A percentile compares a stretch with the other conserved stretches of the same genome.
Conservation (phyloP, 1,140 invertebrate species). For the Drosophila bocqueti region DNA sequence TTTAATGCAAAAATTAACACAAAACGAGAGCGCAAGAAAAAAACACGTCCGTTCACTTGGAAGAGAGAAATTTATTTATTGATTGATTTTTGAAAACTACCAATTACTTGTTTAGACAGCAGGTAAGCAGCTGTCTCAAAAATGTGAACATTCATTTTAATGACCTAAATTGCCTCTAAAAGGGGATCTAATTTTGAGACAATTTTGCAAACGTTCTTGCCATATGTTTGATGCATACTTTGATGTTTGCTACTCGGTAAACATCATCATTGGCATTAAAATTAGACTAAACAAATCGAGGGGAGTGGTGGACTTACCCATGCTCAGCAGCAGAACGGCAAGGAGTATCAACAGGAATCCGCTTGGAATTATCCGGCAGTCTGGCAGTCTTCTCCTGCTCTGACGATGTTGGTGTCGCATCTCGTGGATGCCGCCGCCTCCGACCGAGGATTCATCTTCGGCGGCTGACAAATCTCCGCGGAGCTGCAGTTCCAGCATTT, state of each 20-base stretch:
- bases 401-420: slow-evolving; percentile 46
- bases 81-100: background rate
- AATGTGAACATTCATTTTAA: background rate
- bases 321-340: slow-evolving; percentile 42
- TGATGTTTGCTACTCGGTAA: slow-evolving; percentile 30
- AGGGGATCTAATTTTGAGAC: background rate
- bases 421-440: slow-evolving; percentile 27
- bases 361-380: slow-evolving; percentile 25
- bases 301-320: slow-evolving; percentile 48
- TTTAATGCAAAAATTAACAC: no score
- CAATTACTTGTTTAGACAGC: background rate
- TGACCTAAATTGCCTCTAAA: background rate
- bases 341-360: slow-evolving; percentile 32
- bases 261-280: slow-evolving; percentile 35
- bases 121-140: background rate
- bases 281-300: slow-evolving; percentile 18
- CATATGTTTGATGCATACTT: slow-evolving; percentile 7
- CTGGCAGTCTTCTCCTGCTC: slow-evolving; percentile 28
- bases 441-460: slow-evolving; percentile 21
- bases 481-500: slow-evolving; percentile 51
- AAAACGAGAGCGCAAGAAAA: no score
- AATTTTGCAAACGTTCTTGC: background rate
- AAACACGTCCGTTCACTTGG: no score
- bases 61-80: no score
- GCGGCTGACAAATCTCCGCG: slow-evolving; percentile 52